Evolutionary conservation across 1,140 invertebrate genomes (phyloP).

Genomic region (Nephila pilipes): DNA sequence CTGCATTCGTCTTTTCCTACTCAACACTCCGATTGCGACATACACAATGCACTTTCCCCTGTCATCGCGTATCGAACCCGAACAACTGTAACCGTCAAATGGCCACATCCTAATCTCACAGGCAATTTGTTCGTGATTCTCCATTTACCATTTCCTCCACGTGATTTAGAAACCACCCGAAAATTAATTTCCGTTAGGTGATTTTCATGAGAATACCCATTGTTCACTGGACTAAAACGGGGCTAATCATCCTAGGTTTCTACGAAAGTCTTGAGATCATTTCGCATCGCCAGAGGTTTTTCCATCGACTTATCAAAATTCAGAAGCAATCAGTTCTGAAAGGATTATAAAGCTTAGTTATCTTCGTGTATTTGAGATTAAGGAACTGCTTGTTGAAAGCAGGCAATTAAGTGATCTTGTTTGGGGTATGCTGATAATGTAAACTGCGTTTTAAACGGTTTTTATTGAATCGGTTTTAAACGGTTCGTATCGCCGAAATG

Average conservation of each 20-base stretch:
- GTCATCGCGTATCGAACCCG: neutral
- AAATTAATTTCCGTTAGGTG: conserved; percentile 21
- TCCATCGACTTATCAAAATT: neutral
- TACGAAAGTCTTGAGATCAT: neutral
- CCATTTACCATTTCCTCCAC: neutral
- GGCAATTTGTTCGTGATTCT: neutral
- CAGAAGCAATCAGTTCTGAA: neutral
- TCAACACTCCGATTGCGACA: neutral
- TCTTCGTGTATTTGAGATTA: neutral
- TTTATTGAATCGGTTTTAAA: neutral
- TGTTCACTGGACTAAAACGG: neutral
- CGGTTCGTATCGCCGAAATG: neutral
- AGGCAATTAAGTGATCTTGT: neutral
- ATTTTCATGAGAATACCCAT: neutral
- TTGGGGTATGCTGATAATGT: neutral
- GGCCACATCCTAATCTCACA: neutral
- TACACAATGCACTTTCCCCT: neutral
- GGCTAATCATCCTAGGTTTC: neutral
- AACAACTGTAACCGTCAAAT: neutral
- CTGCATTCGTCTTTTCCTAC: neutral
- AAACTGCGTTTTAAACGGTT: neutral
- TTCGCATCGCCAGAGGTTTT: neutral
- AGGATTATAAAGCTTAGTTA: neutral
- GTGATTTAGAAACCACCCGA: neutral
- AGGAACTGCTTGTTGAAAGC: neutral